phyloP scores from a whole-genome alignment of 1,140 invertebrate genomes.

The Diploscapter pachys region DNA sequence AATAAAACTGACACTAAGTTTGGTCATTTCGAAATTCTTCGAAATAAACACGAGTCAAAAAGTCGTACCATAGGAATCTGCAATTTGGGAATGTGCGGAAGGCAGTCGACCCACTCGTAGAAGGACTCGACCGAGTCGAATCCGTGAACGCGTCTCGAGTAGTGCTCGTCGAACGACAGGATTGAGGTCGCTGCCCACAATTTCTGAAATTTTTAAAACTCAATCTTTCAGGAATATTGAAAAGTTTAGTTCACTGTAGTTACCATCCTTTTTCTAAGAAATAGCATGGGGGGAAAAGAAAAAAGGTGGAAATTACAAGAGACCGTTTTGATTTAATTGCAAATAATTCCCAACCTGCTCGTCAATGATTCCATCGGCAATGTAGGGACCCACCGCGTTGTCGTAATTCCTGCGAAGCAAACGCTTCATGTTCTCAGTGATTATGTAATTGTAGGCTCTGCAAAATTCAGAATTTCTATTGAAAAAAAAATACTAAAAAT shows the following conservation, averaged over 20 bases:
- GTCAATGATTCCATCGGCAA: constrained; percentile 64
- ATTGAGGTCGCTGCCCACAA: constrained; percentile 80
- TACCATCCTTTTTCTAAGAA: not conserved
- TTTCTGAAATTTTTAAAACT: constrained; percentile 61
- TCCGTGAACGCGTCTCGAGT: constrained; percentile 72
- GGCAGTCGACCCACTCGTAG: constrained; percentile 74
- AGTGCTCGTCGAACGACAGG: constrained; percentile 80
- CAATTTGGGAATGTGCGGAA: constrained; percentile 38
- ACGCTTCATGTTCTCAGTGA: constrained; percentile 83
- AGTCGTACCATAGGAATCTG: constrained; percentile 64
- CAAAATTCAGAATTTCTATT: not conserved
- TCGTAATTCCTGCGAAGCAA: constrained; percentile 76
- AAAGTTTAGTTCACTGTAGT: not conserved
- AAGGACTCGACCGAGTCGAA: constrained; percentile 74
- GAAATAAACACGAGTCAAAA: too few species aligned
- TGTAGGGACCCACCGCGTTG: constrained; percentile 72
- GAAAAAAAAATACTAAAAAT: not conserved
- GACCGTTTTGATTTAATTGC: not conserved
- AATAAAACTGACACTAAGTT: too few species aligned
- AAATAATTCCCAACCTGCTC: constrained; percentile 60
- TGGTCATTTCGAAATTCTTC: not conserved
- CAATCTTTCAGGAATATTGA: not conserved
- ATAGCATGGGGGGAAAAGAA: not conserved
- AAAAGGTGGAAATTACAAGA: not conserved
- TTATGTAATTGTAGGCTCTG: constrained; percentile 78